Base-by-base conservation (phyloP, 2,888 invertebrate genomes). In the Deilephila porcellus region DNA sequence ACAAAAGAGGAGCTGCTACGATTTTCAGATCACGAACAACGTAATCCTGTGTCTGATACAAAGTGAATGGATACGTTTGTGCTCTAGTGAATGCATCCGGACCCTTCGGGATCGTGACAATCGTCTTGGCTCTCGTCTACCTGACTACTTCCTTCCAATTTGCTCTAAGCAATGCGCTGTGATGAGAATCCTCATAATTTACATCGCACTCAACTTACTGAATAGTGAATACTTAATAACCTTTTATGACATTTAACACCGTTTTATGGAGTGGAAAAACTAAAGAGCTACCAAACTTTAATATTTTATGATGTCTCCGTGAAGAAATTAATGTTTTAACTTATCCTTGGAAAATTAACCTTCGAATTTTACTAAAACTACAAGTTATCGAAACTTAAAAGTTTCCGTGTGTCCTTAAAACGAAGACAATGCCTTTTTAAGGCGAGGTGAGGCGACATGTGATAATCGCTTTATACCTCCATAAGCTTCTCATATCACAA, bases 31-130 rank as follows among this genome's bases (percentile, higher is more conserved):
- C 91, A 91, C 91, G 90, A 83, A 83, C 87, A 78, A 76, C 77
- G 83, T 86, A 86, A 86, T 87, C 84, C 87, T 83, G 84, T 83
- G 86, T 83, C 86, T 86, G 90, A 89, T 89, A 91, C 89, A 88
- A 86, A 89, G 88, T 89, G 88, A 89, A 90, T 90, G 84, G 87
- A 79, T 83, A 83, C 85, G 85, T 86, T 88, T 86, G 87, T 87
- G 87, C 88, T 84, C 81, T 83, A 82, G 79, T 90, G 88, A 90
- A 89, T 90, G 91, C 90, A 89, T 90, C 90, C 90, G 90, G 89
- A 87, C 88, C 91, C 88, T 88, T 83, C 80, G 81, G 74, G 82
- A 78, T 81, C 86, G 86, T 86, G 86, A 86, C 86, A 80, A 83
- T 83, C 84, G 82, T 74, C 80, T 76, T 76, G 77, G 77, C 76